Conservation (phyloP, 92 coral and sea anemone genomes). For the Nematostella vectensis region DNA sequence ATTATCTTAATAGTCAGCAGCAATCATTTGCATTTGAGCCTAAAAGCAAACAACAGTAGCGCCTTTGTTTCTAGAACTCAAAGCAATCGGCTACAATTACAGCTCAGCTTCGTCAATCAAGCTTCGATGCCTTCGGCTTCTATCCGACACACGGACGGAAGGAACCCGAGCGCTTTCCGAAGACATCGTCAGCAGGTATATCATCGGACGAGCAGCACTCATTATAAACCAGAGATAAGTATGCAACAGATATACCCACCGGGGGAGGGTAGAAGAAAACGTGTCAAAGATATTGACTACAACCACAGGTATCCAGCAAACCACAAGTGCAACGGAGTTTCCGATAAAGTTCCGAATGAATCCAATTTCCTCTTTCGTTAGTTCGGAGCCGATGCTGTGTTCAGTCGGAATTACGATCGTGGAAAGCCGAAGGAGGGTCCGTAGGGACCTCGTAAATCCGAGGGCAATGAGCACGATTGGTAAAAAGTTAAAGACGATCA, state of each 20-base stretch:
- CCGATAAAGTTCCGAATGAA: slow-evolving; percentile 51
- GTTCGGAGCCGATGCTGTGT: too few species aligned
- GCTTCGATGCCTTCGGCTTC: not conserved
- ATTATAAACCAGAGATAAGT: slow-evolving; percentile 55
- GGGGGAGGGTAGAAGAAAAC: slow-evolving; percentile 30
- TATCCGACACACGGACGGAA: not conserved
- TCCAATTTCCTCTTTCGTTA: slow-evolving; percentile 51
- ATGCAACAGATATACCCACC: slow-evolving; percentile 34
- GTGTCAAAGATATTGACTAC: slow-evolving; percentile 40
- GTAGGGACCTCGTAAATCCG: too few species aligned
- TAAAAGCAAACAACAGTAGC: too few species aligned
- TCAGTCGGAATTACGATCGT: too few species aligned
- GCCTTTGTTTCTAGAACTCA: too few species aligned
- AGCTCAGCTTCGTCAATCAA: slow-evolving; percentile 6
- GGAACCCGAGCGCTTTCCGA: slow-evolving; percentile 22
- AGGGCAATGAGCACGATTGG: too few species aligned
- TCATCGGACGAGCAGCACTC: slow-evolving; percentile 54
- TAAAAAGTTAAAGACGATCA: too few species aligned
- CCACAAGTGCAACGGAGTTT: slow-evolving; percentile 43
- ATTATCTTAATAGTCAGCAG: too few species aligned
- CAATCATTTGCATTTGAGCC: too few species aligned
- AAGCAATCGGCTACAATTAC: not conserved
- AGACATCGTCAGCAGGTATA: too few species aligned
- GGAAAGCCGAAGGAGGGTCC: too few species aligned
- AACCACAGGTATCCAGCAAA: slow-evolving; percentile 70